Conservation (phyloP, 2,797 vertebrate species). For the Lacerta bilineata region DNA sequence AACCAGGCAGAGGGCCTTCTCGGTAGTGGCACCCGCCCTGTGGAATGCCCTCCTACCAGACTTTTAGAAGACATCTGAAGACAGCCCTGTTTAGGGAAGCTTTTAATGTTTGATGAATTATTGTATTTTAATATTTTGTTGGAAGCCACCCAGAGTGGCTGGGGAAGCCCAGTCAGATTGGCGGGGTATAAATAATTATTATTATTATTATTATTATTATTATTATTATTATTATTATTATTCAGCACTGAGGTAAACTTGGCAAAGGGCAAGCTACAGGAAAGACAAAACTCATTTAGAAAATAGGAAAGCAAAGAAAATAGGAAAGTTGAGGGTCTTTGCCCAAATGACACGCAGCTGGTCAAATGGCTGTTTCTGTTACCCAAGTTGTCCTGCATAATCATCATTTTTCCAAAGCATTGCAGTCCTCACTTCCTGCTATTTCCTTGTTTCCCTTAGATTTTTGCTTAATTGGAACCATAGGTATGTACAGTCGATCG, state of each 20-base stretch:
- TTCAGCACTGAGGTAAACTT: neutral
- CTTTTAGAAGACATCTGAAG: too few relatives aligned
- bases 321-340: neutral
- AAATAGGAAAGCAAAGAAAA: slow-evolving; percentile 19
- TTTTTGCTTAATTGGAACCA: slow-evolving; percentile 20
- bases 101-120: too few relatives aligned
- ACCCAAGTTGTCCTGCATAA: neutral
- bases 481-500: neutral
- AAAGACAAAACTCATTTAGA: neutral
- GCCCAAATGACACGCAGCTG: slow-evolving; percentile 36
- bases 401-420: slow-evolving; percentile 9
- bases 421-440: neutral
- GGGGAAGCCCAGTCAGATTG: too few relatives aligned
- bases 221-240: too few relatives aligned
- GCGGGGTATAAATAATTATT: too few relatives aligned
- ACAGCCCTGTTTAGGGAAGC: too few relatives aligned
- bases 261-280: neutral
- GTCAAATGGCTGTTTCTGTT: neutral
- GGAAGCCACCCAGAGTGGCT: too few relatives aligned
- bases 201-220: too few relatives aligned
- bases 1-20: too few relatives aligned
- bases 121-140: too few relatives aligned
- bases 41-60: too few relatives aligned
- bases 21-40: too few relatives aligned
- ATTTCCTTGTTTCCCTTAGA: slow-evolving; percentile 17